phyloP scores from a whole-genome alignment of 2,113 vertebrate genomes.

The Equus przewalskii region DNA sequence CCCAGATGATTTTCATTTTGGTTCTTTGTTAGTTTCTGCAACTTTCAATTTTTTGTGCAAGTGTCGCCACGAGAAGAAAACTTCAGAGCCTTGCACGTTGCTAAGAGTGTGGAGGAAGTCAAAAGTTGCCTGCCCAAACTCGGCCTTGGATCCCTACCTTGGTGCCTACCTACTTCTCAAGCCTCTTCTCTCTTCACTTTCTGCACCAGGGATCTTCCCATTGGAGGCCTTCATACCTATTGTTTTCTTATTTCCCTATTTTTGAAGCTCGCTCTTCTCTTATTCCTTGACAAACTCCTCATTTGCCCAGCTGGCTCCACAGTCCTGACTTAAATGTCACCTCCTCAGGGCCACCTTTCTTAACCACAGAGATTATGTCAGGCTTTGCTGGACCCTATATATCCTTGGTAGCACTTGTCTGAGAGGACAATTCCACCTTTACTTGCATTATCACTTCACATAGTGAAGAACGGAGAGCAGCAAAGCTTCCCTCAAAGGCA shows the following conservation, averaged over 20 bases:
- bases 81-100: neutral
- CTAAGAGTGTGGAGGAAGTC: neutral
- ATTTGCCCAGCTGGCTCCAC: neutral
- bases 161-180: neutral
- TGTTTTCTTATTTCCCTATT: neutral
- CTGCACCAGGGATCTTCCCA: neutral
- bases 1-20: neutral
- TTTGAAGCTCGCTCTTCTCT: neutral
- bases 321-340: neutral
- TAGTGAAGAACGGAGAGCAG: neutral
- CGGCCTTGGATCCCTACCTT: neutral
- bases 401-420: neutral
- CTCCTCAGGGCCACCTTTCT: neutral
- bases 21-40: neutral
- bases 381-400: neutral
- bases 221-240: neutral
- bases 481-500: neutral
- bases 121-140: neutral
- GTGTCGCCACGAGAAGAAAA: neutral
- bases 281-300: neutral
- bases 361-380: neutral
- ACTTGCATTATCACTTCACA: neutral
- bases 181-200: neutral
- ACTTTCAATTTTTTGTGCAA: slow-evolving; percentile 7
- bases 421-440: neutral